A percentile compares a stretch with the other conserved stretches of the same genome.
These are phyloP conservation scores for Ephydatia muelleri DNA, from an alignment of 37 sponge, comb jelly and placozoan species.

Conservation along the genomic window DNA sequence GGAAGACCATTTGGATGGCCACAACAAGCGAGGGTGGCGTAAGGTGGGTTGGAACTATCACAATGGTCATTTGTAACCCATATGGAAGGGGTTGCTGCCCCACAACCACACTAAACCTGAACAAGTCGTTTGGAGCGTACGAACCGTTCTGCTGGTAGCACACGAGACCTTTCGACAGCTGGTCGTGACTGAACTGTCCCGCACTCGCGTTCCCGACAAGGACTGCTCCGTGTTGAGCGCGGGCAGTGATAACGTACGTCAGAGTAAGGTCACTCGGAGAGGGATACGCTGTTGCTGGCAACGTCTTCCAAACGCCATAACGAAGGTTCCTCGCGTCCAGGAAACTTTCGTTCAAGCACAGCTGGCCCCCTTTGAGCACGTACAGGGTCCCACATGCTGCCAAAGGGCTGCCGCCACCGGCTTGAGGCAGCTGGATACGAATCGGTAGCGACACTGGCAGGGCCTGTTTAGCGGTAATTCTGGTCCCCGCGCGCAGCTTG, in stretches of 20 bases:
- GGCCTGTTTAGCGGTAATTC: neutral
- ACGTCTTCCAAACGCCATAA: constrained; percentile 42
- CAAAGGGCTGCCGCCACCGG: constrained; percentile 13
- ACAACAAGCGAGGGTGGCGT: too few relatives aligned
- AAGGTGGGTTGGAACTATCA: neutral
- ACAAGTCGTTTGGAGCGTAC: constrained; percentile 12
- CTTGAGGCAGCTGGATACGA: constrained; percentile 27
- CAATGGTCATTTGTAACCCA: neutral
- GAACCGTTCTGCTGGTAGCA: constrained; percentile 55
- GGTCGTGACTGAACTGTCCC: constrained; percentile 17
- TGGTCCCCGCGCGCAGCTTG: constrained; percentile 18
- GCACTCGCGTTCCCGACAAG: neutral
- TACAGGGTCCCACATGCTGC: constrained; percentile 21
- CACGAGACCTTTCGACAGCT: neutral
- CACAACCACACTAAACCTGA: constrained; percentile 18
- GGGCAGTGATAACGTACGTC: neutral
- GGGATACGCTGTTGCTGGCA: neutral
- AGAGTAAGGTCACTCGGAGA: neutral
- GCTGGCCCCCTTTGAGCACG: constrained; percentile 28
- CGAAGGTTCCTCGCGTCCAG: constrained; percentile 78
- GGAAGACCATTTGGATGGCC: neutral
- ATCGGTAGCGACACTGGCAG: neutral
- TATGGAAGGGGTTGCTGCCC: neutral
- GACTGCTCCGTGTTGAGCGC: constrained; percentile 12
- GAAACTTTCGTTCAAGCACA: constrained; percentile 33